Conservation (phyloP, 2,113 vertebrate species). For the Gadus macrocephalus region DNA sequence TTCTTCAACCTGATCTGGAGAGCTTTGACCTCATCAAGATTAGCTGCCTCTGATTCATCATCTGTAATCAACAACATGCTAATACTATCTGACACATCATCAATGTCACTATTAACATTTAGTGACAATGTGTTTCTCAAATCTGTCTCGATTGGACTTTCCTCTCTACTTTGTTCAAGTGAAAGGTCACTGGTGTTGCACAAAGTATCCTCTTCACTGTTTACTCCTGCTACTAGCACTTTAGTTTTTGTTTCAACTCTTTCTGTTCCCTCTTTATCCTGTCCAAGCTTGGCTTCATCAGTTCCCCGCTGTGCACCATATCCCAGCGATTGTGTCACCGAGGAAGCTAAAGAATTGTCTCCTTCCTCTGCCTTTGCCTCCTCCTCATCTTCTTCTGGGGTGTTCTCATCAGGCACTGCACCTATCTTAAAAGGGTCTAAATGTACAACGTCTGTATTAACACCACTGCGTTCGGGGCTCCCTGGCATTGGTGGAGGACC, state of each 20-base stretch:
- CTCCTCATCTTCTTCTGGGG: background rate
- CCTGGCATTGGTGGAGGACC: background rate
- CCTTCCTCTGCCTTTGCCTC: slow-evolving; percentile 2
- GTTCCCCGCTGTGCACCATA: slow-evolving; percentile 16
- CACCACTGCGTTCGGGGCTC: background rate
- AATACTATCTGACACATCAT: slow-evolving; percentile 23
- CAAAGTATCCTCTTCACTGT: background rate
- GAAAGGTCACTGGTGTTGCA: background rate
- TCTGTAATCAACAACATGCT: background rate
- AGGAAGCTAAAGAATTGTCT: slow-evolving; percentile 33
- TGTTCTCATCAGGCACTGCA: background rate
- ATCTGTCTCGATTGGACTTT: background rate
- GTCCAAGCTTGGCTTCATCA: slow-evolving; percentile 1
- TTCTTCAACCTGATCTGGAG: background rate
- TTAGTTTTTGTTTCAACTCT: background rate
- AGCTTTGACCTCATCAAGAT: slow-evolving; percentile 1
- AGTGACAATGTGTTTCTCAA: slow-evolving; percentile 9
- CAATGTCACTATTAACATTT: background rate
- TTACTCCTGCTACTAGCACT: background rate
- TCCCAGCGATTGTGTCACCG: slow-evolving; percentile 48
- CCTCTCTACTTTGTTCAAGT: background rate
- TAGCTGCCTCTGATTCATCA: background rate
- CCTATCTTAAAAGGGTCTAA: background rate
- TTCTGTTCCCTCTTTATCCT: slow-evolving; percentile 40
- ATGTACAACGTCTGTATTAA: background rate